Base-by-base conservation (phyloP, 2,113 vertebrate species). In the Opisthocomus hoazin region DNA sequence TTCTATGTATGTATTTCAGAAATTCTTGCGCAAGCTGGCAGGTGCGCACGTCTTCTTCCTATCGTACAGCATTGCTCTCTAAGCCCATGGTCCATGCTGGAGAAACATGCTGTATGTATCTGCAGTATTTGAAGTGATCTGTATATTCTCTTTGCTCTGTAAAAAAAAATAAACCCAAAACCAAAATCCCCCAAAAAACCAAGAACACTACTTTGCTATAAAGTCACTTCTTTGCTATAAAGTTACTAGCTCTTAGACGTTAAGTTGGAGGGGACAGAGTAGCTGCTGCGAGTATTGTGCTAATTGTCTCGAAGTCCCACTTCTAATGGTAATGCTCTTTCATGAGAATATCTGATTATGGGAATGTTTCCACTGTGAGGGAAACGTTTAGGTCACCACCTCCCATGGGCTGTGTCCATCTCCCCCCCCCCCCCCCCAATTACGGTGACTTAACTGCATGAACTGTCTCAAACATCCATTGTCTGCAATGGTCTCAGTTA, bases 341-440 rank as follows among this genome's bases (percentile, higher is more conserved):
- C 32, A 50, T 57, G 10, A 66, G 27, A 61, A 9, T 65, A 48
- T 50, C 14, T 71, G 39, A 23, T 82, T 27, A 53, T 2, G 7
- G 39, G 17, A 58, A 36, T 48, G 10, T 82, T 90, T 60, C 30
- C 30, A 39, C 30, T 41, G 17, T 0, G 3, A 5, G 8, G 11
- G 5, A 36, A 77, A 9, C 24, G 15, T 23, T 80, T 57, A 58
- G 41, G 37, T 65, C n/a, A 77, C 39, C 21, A 37, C 8, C 26
- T 71, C 7, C 8, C 15, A 8, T 43, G 14, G 20, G 5, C 39
- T 51, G 17, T 15, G 26, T 37, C 54, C 30, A 17, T 32, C 37
- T 88, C 1, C 4, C 20, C 2, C 4, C 19, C 16, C 36, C 15
- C 3, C 4, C 20, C 39, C 39, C 86, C 43, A 5, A 3, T n/a